Evolutionary conservation across 2,888 invertebrate species (phyloP).

Genomic region (Callosobruchus maculatus): DNA sequence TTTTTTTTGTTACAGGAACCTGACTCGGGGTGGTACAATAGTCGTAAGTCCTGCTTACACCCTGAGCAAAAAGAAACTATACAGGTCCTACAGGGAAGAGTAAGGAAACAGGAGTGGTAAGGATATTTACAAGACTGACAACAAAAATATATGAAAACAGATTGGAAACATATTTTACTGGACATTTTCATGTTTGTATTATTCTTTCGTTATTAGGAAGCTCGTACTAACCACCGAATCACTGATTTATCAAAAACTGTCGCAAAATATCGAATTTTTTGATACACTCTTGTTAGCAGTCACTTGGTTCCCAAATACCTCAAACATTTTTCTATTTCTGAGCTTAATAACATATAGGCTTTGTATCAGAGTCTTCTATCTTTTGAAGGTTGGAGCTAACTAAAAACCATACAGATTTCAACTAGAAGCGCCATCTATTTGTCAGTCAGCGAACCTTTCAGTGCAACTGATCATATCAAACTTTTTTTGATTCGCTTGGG

Average conservation of each 20-base stretch:
- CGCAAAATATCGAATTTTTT: not conserved
- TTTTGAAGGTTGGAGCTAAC: too few relatives aligned
- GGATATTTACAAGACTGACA: conserved; percentile 24
- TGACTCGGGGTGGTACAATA: conserved; percentile 76
- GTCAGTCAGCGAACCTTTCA: too few relatives aligned
- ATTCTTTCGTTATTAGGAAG: not conserved
- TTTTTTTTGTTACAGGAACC: conserved; percentile 61
- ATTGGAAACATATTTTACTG: conserved; percentile 9
- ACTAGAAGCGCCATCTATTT: too few relatives aligned
- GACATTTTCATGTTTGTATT: conserved; percentile 13
- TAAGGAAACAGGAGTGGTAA: conserved; percentile 6
- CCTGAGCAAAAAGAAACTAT: conserved; percentile 88
- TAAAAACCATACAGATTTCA: too few relatives aligned
- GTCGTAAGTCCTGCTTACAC: conserved; percentile 86
- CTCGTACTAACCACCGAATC: not conserved
- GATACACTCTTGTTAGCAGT: too few relatives aligned
- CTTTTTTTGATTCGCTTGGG: too few relatives aligned
- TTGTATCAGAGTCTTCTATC: too few relatives aligned
- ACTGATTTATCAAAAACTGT: not conserved
- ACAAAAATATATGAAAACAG: conserved; percentile 14
- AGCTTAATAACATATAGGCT: too few relatives aligned
- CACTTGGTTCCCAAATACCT: too few relatives aligned
- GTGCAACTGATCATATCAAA: too few relatives aligned
- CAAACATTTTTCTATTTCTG: too few relatives aligned
- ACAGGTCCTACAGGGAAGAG: conserved; percentile 62